Base-by-base conservation (phyloP, 2,888 invertebrate species). In the Seladonia tumulorum region DNA sequence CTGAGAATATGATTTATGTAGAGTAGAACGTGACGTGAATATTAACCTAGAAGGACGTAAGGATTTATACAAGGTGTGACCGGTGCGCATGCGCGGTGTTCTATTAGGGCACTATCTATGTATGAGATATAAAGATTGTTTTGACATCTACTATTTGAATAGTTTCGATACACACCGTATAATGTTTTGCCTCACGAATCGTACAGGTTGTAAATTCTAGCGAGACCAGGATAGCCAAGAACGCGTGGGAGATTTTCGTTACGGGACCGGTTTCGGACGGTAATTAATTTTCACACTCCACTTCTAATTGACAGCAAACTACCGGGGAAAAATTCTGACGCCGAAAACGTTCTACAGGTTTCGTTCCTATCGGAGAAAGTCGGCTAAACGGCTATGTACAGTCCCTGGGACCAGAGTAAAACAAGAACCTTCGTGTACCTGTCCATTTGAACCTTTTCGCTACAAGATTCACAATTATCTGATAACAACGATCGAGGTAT, bases 141-240 rank as follows among this genome's bases (percentile, higher is more conserved):
- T 29, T 29, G 29, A 29, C 29, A 29, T 29, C 29, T 2, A 29
- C 29, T 29, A 29, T 16, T 16, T 16, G 25, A 16, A 16, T 14
- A 2, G 68, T 68, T 22, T 10, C 1, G 10, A 22, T 68, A 10
- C 5, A n/a, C 8, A 18, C 25, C 42, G 75, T 49, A 35, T 35
- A 75, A 47, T 29, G 70, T 49, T 39, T 70, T 22, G 42, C 73
- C 77, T 39, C 70, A 79, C 73, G 75, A 85, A 57, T 83, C 86
- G 79, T 60, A 83, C 84, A 87, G 85, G 90, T 89, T 78, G 81
- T 82, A 89, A 89, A 88, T 89, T 89, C 79, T 70, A 76, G 80
- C 2, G 16, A 29, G 53, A 10, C 29, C 29, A 63, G 16, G 29
- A 29, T 14, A 8, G 76, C 70, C 74, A 74, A n/a, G 68, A 84